Base-by-base conservation (phyloP, 2,888 invertebrate species). In the Dynastes maya region DNA sequence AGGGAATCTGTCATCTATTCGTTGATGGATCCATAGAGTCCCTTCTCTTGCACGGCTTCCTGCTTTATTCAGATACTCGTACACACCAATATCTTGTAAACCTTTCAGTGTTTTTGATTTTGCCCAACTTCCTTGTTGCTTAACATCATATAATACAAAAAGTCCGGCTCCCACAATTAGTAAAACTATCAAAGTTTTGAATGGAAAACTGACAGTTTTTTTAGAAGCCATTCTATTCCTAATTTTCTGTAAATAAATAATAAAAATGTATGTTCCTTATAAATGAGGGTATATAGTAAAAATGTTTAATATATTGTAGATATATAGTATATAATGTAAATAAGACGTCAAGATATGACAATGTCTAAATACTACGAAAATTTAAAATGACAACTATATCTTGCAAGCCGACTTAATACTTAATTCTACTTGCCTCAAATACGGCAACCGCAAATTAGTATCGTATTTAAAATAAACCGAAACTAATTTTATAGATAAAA, bases 1-100 rank as follows among this genome's bases (percentile, higher is more conserved):
- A 0, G 95, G 95, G 40, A 92, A 91, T 85, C 92, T 92, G 37
- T 91, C 90, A 84, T 95, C 94, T 32, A 94, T 88, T 91, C 93
- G 93, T 77, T 92, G 90, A 84, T 94, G 93, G 2, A 92, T 91
- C 81, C 93, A 91, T 0, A 91, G 91, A 13, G 92, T 91, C 45
- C 92, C 91, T 0, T 92, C 90, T 82, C 92, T 89, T 0, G 92
- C 89, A 80, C 90, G 91, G 84, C 91, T 91, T 91, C 93, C 92
- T 2, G 91, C 92, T 80, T 90, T 90, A 82, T 94, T 92, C 74
- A 92, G 92, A 83, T 93, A 92, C 72, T 92, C 92, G 79, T 92
- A 86, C 45, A 93, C 88, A 51, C 94, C 95, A 49, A 91, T 91
- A 83, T 93, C 92, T 83, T 92, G 92, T 83, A 95, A 88, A 61